phyloP scores from a whole-genome alignment of 2,888 invertebrate species.

The Sphinx pinastri region DNA sequence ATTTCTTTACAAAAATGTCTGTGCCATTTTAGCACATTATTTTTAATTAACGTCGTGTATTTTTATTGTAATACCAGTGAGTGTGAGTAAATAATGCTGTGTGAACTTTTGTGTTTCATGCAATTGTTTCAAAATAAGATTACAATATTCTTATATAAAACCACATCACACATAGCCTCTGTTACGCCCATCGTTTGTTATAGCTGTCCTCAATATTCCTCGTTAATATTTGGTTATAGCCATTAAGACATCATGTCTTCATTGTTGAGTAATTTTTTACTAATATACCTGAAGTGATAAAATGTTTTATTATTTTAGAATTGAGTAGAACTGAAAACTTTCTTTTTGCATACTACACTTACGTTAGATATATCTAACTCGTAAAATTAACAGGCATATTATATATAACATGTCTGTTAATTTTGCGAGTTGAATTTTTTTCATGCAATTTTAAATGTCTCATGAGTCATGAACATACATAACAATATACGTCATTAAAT shows the following conservation, averaged over 20 bases:
- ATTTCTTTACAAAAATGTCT: not conserved
- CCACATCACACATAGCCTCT: conserved; percentile 27
- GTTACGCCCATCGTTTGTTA: conserved; percentile 14
- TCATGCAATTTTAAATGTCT: no score
- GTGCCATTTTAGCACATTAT: not conserved
- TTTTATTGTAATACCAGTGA: conserved; percentile 38
- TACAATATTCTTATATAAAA: conserved; percentile 41
- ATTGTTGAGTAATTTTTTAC: no score
- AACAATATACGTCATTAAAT: not conserved
- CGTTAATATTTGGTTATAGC: not conserved
- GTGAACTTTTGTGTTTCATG: conserved; percentile 42
- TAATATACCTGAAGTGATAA: no score
- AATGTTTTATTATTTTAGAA: no score
- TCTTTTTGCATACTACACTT: no score
- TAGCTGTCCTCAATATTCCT: conserved; percentile 12
- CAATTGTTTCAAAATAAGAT: conserved; percentile 45
- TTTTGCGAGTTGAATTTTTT: no score
- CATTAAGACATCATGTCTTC: not conserved
- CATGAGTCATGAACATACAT: no score
- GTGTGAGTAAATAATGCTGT: conserved; percentile 41
- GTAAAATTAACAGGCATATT: no score
- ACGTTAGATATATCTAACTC: no score
- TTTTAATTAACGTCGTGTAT: conserved; percentile 22
- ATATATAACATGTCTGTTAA: no score
- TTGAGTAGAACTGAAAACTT: no score